A percentile compares a stretch with the other conserved stretches of the same genome.
Evolutionary conservation across 2,797 vertebrate species (phyloP).

Genomic region (Artibeus jamaicensis): DNA sequence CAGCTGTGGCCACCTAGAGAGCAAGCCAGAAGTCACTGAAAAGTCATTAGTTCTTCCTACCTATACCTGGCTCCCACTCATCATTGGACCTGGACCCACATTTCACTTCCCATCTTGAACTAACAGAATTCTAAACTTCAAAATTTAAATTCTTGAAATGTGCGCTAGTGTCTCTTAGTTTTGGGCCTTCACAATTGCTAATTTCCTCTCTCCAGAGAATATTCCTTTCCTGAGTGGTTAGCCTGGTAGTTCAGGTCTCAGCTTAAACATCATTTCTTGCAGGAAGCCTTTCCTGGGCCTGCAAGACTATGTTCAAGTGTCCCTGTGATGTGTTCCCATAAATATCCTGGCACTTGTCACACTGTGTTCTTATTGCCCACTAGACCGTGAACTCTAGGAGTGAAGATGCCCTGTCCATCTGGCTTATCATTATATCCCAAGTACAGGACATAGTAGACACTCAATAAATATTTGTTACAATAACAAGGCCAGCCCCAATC

Average conservation of each 20-base stretch:
- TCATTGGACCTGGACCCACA: background rate
- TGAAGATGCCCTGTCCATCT: background rate
- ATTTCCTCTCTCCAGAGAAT: background rate
- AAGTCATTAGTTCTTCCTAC: background rate
- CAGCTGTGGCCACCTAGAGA: constrained; percentile 88
- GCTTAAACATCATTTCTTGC: background rate
- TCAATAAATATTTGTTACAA: background rate
- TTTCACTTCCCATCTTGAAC: background rate
- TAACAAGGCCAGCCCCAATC: no score
- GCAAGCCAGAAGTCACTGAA: background rate
- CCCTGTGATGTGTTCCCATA: background rate
- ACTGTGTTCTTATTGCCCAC: background rate
- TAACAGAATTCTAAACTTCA: constrained; percentile 3
- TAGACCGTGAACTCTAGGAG: background rate
- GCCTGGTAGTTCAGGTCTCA: background rate
- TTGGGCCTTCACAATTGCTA: background rate
- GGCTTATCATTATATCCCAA: background rate
- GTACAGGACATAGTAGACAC: background rate
- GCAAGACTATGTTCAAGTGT: background rate
- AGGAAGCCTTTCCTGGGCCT: background rate
- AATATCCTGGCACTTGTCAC: background rate
- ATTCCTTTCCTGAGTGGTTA: background rate
- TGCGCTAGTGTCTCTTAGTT: background rate
- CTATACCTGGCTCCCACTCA: background rate
- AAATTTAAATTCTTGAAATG: background rate